Percentiles rank a stretch among this genome's conserved stretches.
Conservation (phyloP, 2,113 vertebrate species). For the Tachysurus fulvidraco region DNA sequence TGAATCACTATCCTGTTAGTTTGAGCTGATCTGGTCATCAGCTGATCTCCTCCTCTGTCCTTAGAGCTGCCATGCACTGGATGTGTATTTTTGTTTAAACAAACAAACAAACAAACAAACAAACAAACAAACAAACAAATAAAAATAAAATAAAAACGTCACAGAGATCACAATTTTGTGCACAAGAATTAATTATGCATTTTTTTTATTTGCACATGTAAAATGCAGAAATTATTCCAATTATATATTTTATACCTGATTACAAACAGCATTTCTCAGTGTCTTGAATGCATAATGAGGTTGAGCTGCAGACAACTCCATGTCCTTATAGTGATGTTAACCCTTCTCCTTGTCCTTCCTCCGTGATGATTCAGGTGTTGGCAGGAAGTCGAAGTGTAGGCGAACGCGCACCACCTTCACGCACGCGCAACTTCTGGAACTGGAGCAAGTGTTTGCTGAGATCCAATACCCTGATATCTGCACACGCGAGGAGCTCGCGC, state of each 20-base stretch:
- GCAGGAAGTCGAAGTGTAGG: slow-evolving; percentile 88
- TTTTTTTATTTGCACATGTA: too few species aligned
- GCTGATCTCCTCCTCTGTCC: not conserved
- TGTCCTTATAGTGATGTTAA: not conserved
- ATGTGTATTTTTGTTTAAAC: too few species aligned
- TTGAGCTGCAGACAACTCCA: not conserved
- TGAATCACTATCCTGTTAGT: not conserved
- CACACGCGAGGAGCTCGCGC: slow-evolving; percentile 92
- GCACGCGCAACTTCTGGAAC: slow-evolving; percentile 91
- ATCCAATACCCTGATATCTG: slow-evolving; percentile 97
- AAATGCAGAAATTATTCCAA: too few species aligned
- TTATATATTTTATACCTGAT: too few species aligned
- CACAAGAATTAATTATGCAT: too few species aligned
- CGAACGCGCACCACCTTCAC: slow-evolving; percentile 95
- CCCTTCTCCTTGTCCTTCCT: not conserved
- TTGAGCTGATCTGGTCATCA: not conserved
- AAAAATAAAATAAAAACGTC: too few species aligned
- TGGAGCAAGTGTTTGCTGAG: slow-evolving; percentile 96
- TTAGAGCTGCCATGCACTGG: not conserved
- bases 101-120: too few species aligned
- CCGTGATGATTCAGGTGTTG: not conserved
- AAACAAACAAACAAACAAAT: too few species aligned
- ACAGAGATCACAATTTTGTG: too few species aligned
- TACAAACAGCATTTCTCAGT: too few species aligned
- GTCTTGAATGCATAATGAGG: too few species aligned